Conservation (phyloP, 30 jellyfish, hydroid and myxozoan species). For the Turritopsis dohrnii region DNA sequence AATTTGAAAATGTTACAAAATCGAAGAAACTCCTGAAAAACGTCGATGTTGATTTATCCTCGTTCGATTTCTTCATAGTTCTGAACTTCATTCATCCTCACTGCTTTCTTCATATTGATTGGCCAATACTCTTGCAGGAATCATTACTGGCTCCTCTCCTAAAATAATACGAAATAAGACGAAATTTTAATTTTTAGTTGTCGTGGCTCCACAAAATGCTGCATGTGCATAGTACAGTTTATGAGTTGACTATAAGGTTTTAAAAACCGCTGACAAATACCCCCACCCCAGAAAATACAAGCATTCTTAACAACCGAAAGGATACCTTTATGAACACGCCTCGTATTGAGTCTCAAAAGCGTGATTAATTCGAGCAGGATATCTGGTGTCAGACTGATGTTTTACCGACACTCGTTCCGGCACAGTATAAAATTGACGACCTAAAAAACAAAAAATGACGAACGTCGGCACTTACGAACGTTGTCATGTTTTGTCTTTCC, state of each 20-base stretch:
- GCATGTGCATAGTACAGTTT: no score
- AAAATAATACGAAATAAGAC: neutral
- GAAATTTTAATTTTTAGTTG: no score
- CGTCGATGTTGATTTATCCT: no score
- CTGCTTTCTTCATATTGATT: neutral
- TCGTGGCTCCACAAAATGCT: neutral
- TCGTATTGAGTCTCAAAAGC: neutral
- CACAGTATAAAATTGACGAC: neutral
- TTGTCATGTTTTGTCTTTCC: neutral
- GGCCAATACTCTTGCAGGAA: neutral
- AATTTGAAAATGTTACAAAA: no score
- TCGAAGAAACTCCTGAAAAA: no score
- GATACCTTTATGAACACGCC: neutral
- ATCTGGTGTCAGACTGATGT: neutral
- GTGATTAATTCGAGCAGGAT: neutral
- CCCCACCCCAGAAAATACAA: no score
- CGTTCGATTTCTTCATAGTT: no score
- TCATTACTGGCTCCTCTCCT: neutral
- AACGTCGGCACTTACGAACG: neutral
- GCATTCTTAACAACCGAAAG: neutral
- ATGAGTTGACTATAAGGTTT: no score
- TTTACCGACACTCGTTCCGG: neutral
- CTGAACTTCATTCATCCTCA: no score
- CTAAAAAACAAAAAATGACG: neutral
- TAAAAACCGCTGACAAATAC: no score